Base-by-base conservation (phyloP, 2,113 vertebrate genomes). In the Tringa solitaria region DNA sequence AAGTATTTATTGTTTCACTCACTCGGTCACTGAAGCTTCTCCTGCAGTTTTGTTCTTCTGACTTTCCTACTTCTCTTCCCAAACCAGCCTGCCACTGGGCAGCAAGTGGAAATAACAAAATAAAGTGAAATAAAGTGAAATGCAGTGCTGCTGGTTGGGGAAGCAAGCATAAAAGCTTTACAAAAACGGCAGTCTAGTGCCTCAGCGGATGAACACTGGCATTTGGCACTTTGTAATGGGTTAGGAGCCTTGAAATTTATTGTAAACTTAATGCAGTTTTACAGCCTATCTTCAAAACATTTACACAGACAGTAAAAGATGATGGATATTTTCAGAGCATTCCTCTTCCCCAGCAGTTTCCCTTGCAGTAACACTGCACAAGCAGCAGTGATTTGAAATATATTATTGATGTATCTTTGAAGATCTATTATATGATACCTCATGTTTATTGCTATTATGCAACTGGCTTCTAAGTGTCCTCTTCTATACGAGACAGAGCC, bases 271-370 rank as follows among this genome's bases (percentile, higher is more conserved):
- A 94, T 43, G 84, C 74, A 37, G 83, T 70, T 95, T 96, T 94
- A 90, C 90, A 89, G 83, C 93, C 90, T n/a, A 51, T 93, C 90
- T 93, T 94, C 74, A 85, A 96, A 96, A 95, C 95, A 87, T 96
- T 97, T 96, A 95, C 96, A 78, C 76, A 92, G 94, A 32, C 83
- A 84, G 73, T 96, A 96, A 97, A 97, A 95, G 90, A 87, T 96
- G 93, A 97, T 94, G 90, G 94, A 96, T 96, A 72, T 90, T 96
- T 96, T 43, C 90, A 48, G 73, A 95, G 73, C 68, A 4, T 53
- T 75, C 68, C 64, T 64, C 92, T 93, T 84, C 56, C 76, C 88
- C 85, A 19, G 92, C 92, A 96, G 81, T 2, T 78, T 84, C 76
- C 22, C 72, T 7, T 46, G 70, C 93, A 69, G 93, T 32, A 90